These are phyloP conservation scores for Orgyia antiqua DNA, from an alignment of 2,888 invertebrate species.

Conservation along the genomic window DNA sequence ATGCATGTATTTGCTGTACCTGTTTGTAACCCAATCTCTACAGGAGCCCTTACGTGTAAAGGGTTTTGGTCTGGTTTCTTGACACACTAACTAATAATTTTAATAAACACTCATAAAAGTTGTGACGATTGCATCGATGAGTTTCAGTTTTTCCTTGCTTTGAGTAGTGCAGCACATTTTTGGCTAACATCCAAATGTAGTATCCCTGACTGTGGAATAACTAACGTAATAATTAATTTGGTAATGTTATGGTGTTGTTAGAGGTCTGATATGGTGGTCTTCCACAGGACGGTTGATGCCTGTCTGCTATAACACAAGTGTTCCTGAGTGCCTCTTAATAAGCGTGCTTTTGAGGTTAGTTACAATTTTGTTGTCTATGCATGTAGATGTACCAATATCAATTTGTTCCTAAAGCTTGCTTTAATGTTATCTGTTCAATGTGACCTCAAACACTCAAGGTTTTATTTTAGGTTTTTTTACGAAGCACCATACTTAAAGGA, in stretches of 20 bases:
- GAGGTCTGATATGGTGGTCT: slow-evolving; percentile 58
- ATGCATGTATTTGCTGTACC: slow-evolving; percentile 32
- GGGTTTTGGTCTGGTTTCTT: slow-evolving; percentile 22
- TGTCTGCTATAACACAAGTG: slow-evolving; percentile 63
- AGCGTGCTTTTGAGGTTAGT: slow-evolving; percentile 76
- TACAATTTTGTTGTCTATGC: slow-evolving; percentile 21
- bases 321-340: slow-evolving; percentile 68
- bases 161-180: slow-evolving; percentile 52
- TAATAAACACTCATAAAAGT: slow-evolving; percentile 23
- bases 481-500: no score
- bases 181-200: slow-evolving; percentile 63
- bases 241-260: slow-evolving; percentile 20
- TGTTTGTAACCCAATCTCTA: slow-evolving; percentile 19
- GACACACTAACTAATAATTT: slow-evolving; percentile 43
- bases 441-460: no score
- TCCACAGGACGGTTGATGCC: slow-evolving; percentile 72
- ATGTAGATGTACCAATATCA: slow-evolving; percentile 18
- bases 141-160: slow-evolving; percentile 59
- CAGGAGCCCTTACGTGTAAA: slow-evolving; percentile 30
- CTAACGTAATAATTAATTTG: slow-evolving; percentile 36
- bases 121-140: slow-evolving; percentile 47
- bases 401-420: no score
- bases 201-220: slow-evolving; percentile 67
- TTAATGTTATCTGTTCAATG: no score
- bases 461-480: no score